Evolutionary conservation across 2,888 invertebrate species (phyloP).

Genomic region (Agrilus mali): DNA sequence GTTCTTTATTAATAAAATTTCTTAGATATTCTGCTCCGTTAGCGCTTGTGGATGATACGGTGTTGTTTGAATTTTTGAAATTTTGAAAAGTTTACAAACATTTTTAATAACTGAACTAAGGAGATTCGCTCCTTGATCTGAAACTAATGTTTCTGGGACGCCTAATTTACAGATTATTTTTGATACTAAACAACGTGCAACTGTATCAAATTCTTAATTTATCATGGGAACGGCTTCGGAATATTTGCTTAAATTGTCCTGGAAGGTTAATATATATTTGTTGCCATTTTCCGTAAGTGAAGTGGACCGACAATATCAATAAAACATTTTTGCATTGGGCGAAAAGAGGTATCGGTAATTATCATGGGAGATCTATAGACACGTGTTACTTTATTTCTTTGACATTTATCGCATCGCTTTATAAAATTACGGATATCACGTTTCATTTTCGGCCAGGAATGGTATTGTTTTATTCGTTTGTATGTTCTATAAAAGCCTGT

Average conservation of each 20-base stretch:
- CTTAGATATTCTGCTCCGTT: conserved; percentile 22
- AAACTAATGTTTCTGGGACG: conserved; percentile 17
- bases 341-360: too few species aligned
- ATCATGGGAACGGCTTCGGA: conserved; percentile 19
- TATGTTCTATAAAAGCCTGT: not conserved
- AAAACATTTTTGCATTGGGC: conserved; percentile 14
- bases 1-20: conserved; percentile 16
- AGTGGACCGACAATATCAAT: conserved; percentile 22
- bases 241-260: conserved; percentile 18
- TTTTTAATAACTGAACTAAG: conserved; percentile 16
- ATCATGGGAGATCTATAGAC: too few species aligned
- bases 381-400: too few species aligned
- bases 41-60: conserved; percentile 19
- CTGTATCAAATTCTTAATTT: conserved; percentile 17
- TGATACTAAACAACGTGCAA: conserved; percentile 16
- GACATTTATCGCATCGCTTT: too few species aligned
- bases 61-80: conserved; percentile 17
- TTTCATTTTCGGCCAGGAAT: too few species aligned
- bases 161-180: conserved; percentile 18
- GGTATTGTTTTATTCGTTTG: not conserved
- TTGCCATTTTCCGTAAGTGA: conserved; percentile 13
- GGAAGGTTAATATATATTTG: conserved; percentile 19
- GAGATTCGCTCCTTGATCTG: conserved; percentile 20
- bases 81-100: conserved; percentile 15
- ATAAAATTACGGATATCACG: too few species aligned